Evolutionary conservation across 2,888 invertebrate species (phyloP).

Genomic region (Drosophila pseudotakahashii): DNA sequence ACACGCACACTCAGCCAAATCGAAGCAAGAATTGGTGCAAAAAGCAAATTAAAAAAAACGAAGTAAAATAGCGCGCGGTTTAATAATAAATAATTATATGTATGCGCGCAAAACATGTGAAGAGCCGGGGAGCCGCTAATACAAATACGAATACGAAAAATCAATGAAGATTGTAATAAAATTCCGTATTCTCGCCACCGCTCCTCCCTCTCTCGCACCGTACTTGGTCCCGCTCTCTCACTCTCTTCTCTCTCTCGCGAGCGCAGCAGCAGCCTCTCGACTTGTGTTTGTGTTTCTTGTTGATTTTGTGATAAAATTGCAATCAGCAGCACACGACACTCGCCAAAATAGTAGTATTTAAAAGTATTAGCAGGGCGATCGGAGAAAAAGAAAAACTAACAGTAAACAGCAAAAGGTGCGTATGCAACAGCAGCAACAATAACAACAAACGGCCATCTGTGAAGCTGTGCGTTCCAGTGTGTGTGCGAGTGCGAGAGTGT

Average conservation of each 20-base stretch:
- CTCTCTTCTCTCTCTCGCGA: slow-evolving; percentile 39
- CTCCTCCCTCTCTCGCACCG: slow-evolving; percentile 58
- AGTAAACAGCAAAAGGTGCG: slow-evolving; percentile 63
- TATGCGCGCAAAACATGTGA: slow-evolving; percentile 75
- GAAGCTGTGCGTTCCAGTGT: slow-evolving; percentile 30
- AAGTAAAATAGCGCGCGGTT: slow-evolving; percentile 69
- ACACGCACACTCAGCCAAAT: slow-evolving; percentile 44
- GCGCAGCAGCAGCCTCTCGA: slow-evolving; percentile 39
- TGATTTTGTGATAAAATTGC: slow-evolving; percentile 79
- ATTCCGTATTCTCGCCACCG: slow-evolving; percentile 70
- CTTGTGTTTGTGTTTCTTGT: slow-evolving; percentile 62
- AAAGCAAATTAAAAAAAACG: slow-evolving; percentile 48
- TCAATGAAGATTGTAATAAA: slow-evolving; percentile 79
- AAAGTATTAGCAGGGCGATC: slow-evolving; percentile 32
- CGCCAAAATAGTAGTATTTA: slow-evolving; percentile 47
- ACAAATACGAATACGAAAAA: slow-evolving; percentile 71
- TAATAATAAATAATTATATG: slow-evolving; percentile 78
- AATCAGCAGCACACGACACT: slow-evolving; percentile 60
- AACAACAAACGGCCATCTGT: slow-evolving; percentile 41
- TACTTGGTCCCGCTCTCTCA: slow-evolving; percentile 30
- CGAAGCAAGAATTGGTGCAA: slow-evolving; percentile 72
- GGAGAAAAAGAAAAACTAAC: slow-evolving; percentile 5
- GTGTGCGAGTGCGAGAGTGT: slow-evolving; percentile 30
- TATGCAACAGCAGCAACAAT: slow-evolving; percentile 47
- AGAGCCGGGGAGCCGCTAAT: slow-evolving; percentile 63